Percentiles rank a stretch among this genome's conserved stretches.
These are phyloP conservation scores for Monodelphis domestica DNA, from an alignment of 2,797 vertebrate species.

Conservation along the genomic window DNA sequence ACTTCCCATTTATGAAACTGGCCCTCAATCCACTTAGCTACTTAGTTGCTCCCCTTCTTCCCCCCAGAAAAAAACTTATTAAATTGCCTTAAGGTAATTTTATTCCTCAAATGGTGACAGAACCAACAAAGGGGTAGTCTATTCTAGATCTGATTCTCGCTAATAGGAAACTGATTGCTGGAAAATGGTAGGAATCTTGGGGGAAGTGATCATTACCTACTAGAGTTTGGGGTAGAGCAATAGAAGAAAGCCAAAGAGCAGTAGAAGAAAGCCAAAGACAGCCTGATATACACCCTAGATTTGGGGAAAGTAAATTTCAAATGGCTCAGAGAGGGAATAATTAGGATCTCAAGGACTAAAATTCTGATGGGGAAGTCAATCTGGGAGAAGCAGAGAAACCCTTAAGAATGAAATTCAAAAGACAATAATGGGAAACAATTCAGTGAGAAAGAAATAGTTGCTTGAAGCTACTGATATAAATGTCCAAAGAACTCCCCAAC, in stretches of 20 bases:
- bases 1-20: no score
- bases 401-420: background rate
- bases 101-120: background rate
- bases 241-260: no score
- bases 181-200: background rate
- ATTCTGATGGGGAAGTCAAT: background rate
- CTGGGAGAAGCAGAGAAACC: background rate
- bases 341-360: background rate
- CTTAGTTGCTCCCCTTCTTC: no score
- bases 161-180: background rate
- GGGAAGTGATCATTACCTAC: no score
- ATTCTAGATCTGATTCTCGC: background rate
- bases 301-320: background rate
- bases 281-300: background rate
- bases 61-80: no score
- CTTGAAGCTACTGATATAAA: background rate
- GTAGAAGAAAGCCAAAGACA: background rate
- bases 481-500: background rate
- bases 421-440: background rate
- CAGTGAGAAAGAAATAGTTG: background rate
- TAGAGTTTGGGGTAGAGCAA: background rate
- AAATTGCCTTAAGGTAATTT: background rate
- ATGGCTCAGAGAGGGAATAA: background rate
- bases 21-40: no score
- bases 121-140: background rate